These are phyloP conservation scores for Corythaixoides concolor DNA, from an alignment of 2,113 vertebrate genomes.

Conservation along the genomic window DNA sequence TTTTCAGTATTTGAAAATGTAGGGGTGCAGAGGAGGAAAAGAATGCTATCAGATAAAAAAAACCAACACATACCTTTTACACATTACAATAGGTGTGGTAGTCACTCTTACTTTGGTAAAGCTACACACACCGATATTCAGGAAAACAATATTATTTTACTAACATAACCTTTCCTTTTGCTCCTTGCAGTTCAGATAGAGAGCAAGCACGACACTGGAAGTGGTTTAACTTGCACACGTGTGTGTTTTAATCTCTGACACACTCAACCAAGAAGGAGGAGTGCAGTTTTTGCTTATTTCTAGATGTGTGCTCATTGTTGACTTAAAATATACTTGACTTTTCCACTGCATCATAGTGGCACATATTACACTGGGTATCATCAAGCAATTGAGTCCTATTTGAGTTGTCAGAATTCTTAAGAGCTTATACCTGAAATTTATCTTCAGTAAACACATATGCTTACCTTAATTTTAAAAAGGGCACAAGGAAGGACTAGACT, in stretches of 20 bases:
- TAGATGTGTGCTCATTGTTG: not conserved
- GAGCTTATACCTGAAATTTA: constrained; percentile 18
- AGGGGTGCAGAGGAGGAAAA: rapidly evolving
- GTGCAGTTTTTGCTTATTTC: not conserved
- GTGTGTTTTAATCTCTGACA: not conserved
- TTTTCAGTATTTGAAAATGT: not conserved
- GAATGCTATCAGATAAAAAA: not conserved
- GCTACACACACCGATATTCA: not conserved
- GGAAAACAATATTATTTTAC: not conserved
- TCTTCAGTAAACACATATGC: not conserved
- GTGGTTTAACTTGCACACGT: not conserved
- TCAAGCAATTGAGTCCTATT: not conserved
- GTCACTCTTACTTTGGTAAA: not conserved
- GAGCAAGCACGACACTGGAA: not conserved
- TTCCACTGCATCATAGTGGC: not conserved
- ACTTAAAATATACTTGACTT: not conserved
- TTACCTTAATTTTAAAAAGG: constrained; percentile 26
- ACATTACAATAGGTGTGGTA: not conserved
- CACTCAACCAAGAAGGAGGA: not conserved
- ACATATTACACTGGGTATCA: not conserved
- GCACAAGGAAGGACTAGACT: not conserved
- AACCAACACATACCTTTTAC: not conserved
- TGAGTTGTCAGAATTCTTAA: constrained; percentile 37
- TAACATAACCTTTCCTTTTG: not conserved
- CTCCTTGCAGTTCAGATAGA: not conserved